Percentiles rank a stretch among this genome's conserved stretches.
Evolutionary conservation across 2,113 vertebrate species (phyloP).

Genomic region (Merops nubicus): DNA sequence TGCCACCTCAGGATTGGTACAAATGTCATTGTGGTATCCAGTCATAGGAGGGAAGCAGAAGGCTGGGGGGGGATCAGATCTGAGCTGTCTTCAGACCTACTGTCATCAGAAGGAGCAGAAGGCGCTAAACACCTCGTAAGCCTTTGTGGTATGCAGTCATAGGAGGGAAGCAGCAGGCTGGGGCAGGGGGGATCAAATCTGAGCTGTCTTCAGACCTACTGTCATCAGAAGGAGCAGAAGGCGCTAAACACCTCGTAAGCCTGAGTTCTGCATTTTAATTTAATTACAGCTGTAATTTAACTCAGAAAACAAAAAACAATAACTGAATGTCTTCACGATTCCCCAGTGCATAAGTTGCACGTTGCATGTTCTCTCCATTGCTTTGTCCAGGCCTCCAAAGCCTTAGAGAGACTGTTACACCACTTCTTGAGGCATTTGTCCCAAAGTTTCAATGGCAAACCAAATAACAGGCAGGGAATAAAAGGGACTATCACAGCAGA

Average conservation of each 20-base stretch:
- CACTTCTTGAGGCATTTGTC: slow-evolving; percentile 61
- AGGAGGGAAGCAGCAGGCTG: too few species aligned
- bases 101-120: not conserved
- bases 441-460: slow-evolving; percentile 41
- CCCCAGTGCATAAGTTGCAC: slow-evolving; percentile 43
- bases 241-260: not conserved
- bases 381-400: slow-evolving; percentile 51
- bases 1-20: not conserved
- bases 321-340: slow-evolving; percentile 41
- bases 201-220: not conserved
- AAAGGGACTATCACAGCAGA: slow-evolving; percentile 22
- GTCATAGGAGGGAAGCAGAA: not conserved
- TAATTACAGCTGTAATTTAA: slow-evolving; percentile 15
- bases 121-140: not conserved
- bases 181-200: too few species aligned
- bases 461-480: slow-evolving; percentile 25
- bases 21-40: not conserved
- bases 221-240: not conserved
- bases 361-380: slow-evolving; percentile 38
- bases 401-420: slow-evolving; percentile 44
- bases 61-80: too few species aligned
- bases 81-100: not conserved
- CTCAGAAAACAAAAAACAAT: slow-evolving; percentile 38
- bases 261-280: not conserved
- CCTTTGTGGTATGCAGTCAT: not conserved